Base-by-base conservation (phyloP, 2,797 vertebrate genomes). In the Astyanax mexicanus region DNA sequence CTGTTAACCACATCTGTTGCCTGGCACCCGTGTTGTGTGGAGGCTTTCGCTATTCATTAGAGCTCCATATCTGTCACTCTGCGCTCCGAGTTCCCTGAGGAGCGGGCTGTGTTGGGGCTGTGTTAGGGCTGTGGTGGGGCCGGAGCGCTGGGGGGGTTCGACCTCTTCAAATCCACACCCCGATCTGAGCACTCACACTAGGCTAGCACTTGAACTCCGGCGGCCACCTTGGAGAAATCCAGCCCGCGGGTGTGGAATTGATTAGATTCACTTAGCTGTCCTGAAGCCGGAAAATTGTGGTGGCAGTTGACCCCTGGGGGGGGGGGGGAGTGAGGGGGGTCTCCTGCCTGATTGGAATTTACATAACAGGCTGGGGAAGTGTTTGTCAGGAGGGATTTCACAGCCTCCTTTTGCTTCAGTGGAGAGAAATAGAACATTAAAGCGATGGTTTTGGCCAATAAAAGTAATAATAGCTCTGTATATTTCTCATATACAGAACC, bases 1-100 rank as follows among this genome's bases (percentile, higher is more conserved):
- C 81, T 77, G 86, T 86, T 90, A 89, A 90, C 88, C 86, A 87
- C 86, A 90, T 90, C 89, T 91, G 89, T 92, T 89, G 86, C 87
- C 84, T 90, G 89, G 88, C 89, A 88, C 83, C 86, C 80, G 58
- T 54, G 74, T 88, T 86, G 83, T 86, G 79, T 81, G 81, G 84
- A 80, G 83, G 61, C 23, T 85, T 74, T 80, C 82, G 79, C 85
- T 86, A 86, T 91, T 89, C 86, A 88, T 89, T 88, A 83, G 81
- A 78, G 75, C 84, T 90, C 77, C 78, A 85, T 89, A 87, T 89
- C 85, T 86, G 80, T 89, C 87, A 81, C 70, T 67, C 84, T 80
- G 15, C 64, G 74, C 70, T 88, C 83, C 67, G 74, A 83, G 79
- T 89, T 81, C 69, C 69, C 9, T 9, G 25, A 10, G 81, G 78